Percentiles rank a stretch among this genome's conserved stretches.
These are phyloP conservation scores for Periophthalmus magnuspinnatus DNA, from an alignment of 2,797 vertebrate species.

Conservation along the genomic window DNA sequence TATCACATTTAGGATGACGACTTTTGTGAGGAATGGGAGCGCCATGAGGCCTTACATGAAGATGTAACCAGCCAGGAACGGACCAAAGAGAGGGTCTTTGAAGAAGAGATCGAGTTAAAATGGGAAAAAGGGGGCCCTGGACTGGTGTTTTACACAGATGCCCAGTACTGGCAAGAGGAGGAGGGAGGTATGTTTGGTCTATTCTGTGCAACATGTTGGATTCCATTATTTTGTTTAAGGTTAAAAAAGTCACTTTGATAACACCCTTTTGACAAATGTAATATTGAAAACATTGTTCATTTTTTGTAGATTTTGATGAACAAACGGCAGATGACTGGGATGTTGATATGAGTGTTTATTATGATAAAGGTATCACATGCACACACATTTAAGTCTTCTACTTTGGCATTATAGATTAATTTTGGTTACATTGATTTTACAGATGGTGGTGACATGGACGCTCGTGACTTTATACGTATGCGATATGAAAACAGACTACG, in stretches of 20 bases:
- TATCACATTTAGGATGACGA: slow-evolving; percentile 83
- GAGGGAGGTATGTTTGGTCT: slow-evolving; percentile 82
- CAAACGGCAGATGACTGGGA: slow-evolving; percentile 97
- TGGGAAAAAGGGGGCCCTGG: slow-evolving; percentile 98
- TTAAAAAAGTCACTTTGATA: background rate
- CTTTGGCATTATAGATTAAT: background rate
- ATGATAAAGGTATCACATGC: slow-evolving; percentile 84
- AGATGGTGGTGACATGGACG: slow-evolving; percentile 94
- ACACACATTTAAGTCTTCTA: background rate
- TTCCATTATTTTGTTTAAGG: background rate
- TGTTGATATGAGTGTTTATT: slow-evolving; percentile 97
- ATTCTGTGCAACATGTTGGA: background rate
- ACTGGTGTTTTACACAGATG: slow-evolving; percentile 96
- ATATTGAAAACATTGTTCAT: slow-evolving; percentile 4
- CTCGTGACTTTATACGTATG: slow-evolving; percentile 88
- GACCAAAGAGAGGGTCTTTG: slow-evolving; percentile 85
- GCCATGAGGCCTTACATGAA: slow-evolving; percentile 90
- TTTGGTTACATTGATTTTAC: slow-evolving; percentile 15
- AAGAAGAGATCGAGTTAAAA: slow-evolving; percentile 95
- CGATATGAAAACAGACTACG: slow-evolving; percentile 84
- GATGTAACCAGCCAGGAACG: slow-evolving; percentile 92
- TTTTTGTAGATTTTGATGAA: slow-evolving; percentile 90
- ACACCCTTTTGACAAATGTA: background rate
- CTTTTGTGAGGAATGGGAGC: slow-evolving; percentile 93
- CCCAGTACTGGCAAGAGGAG: slow-evolving; percentile 93